Evolutionary conservation across 23 tunicate species (phyloP).

Genomic region (Halocynthia roretzi): DNA sequence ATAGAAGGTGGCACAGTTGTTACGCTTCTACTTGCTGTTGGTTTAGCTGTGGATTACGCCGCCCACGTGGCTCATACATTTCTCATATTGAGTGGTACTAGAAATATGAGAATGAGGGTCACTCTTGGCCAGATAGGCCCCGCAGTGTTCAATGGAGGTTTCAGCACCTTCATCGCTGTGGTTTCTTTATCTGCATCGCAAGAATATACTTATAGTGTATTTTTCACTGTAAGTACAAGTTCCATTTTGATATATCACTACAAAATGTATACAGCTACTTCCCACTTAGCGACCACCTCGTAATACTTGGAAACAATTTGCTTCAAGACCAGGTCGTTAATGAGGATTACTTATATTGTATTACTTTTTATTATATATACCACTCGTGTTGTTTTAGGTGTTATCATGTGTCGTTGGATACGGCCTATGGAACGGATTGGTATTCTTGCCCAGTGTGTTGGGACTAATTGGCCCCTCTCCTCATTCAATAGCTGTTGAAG

Average conservation of each 20-base stretch:
- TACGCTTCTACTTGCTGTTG: not conserved
- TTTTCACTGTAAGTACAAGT: not conserved
- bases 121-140: slow-evolving; percentile 3
- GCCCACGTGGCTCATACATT: not conserved
- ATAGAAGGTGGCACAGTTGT: slow-evolving; percentile 18
- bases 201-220: not conserved
- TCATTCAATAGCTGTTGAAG: not conserved
- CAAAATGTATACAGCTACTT: too few species aligned
- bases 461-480: slow-evolving; percentile 17
- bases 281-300: too few species aligned
- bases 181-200: slow-evolving; percentile 1
- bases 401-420: slow-evolving; percentile 17
- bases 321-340: too few species aligned
- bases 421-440: not conserved
- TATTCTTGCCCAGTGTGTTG: too few species aligned
- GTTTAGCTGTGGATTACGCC: slow-evolving; percentile 6
- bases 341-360: too few species aligned
- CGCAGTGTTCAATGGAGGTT: slow-evolving; percentile 12
- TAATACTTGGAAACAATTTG: too few species aligned
- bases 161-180: slow-evolving; percentile 3
- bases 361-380: too few species aligned
- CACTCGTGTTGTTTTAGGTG: not conserved
- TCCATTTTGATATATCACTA: not conserved
- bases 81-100: not conserved
- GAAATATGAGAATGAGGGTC: not conserved